Evolutionary conservation across 2,888 invertebrate genomes (phyloP), one percentile per base, ranked within the genome.

Genomic region (Temnothorax unifasciatus): DNA sequence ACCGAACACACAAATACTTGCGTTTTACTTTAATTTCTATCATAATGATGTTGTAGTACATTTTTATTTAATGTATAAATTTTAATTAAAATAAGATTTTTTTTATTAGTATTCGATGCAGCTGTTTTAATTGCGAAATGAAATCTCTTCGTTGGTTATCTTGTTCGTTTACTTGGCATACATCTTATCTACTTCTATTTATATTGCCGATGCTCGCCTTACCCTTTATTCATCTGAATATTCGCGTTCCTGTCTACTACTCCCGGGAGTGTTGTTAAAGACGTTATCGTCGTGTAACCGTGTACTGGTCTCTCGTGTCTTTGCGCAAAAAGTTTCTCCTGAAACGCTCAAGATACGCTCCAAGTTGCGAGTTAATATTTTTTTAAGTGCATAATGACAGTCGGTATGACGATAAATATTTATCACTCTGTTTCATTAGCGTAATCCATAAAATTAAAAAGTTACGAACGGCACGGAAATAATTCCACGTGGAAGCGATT

Each of bases 201-300:
- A 54, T 64, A 47, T 63, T 63, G 34, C 38, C 64, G 21, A 63
- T 64, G 21, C 5, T 52, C 25, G 13, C 54, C 18, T 76, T 52
- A 15, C 21, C n/a, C 2, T 41, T 41, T 21, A 38, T 44, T 77
- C 13, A 3, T 18, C 44, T 59, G 54, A 41, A 75, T 68, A 77
- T 77, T 77, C 41, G 76, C n/a, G 29, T 54, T 66, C 41, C 54
- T 25, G 68, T 68, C 8, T 77, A 85, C 81, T 76, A 79, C 71
- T 83, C 82, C 54, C 85, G 57, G n/a, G 77, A 86, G 86, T 88
- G 82, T 85, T 85, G 88, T 88, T 88, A 82, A 85, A 85, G 82
- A 83, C 69, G 57, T 68, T 68, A 86, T 85, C 75, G 83, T 84
- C 66, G 21, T 41, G 38, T 34, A 77, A 84, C 71, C 75, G 47